Base-by-base conservation (phyloP, 92 coral and sea anemone genomes). In the Palythoa grandiflora region DNA sequence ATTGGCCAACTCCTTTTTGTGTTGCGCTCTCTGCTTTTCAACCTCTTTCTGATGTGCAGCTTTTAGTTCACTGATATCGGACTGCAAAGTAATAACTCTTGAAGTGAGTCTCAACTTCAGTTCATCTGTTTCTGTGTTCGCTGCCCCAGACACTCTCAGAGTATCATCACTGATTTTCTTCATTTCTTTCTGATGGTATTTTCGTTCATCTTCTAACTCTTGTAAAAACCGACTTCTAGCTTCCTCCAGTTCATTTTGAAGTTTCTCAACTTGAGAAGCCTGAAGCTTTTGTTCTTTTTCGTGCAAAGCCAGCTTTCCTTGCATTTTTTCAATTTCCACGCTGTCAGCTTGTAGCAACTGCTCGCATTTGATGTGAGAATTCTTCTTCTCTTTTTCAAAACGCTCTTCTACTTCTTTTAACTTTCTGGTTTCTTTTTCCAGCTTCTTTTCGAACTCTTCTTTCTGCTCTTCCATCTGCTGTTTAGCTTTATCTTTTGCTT, bases 61-160 rank as follows among this genome's bases (percentile, higher is more conserved):
- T 71, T 93, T 97, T 14, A 97, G 92, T 71, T 97, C 99, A 70
- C 98, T 97, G 78, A 97, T 95, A 83, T 97, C 99, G 0, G 99
- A 97, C 89, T 97, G 99, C 53, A 97, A 89, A 10, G 98, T 92
- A 35, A 97, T 97, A 6, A 97, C 98, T 38, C 98, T 95, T 12
- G 99, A 97, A 2, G 99, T 97, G 48, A 97, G 88, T 68, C 98
- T 89, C 68, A 97, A 72, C 80, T 92, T 95, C 20, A 94, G 90
- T 86, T 95, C 99, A 74, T 97, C 99, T 0, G 92, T 94, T 38
- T 95, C 94, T 2, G 93, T 90, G 37, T 78, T 92, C 1, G 96
- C 94, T 19, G 97, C 93, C 38, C 98, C 97, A n/a, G 95, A 87
- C 9, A 95, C 97, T 40, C 86, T 86, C 3, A 91, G 72, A 2